A percentile compares a stretch with the other conserved stretches of the same genome.
Conservation (phyloP, 2,888 invertebrate species). For the Leistus spinibarbis region DNA sequence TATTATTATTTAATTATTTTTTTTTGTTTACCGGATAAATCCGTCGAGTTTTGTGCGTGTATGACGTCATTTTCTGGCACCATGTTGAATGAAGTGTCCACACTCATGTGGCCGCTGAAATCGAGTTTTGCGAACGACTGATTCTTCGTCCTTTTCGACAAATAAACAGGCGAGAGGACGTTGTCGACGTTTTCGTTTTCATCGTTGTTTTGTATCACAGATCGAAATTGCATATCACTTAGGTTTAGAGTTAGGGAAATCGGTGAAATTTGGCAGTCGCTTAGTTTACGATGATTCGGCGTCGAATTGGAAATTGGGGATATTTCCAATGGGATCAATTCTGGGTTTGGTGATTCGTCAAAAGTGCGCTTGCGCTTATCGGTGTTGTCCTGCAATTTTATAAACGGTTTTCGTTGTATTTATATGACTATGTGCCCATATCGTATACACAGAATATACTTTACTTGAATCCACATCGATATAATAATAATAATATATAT, state of each 20-base stretch:
- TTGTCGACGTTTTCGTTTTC: neutral
- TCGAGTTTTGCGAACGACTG: slow-evolving; percentile 62
- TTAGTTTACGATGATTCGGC: slow-evolving; percentile 4
- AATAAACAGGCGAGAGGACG: slow-evolving; percentile 42
- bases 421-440: no score
- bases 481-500: no score
- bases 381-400: slow-evolving; percentile 7
- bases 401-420: no score
- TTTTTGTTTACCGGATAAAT: slow-evolving; percentile 43
- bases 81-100: slow-evolving; percentile 59
- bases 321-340: slow-evolving; percentile 14
- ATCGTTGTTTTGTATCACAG: no score
- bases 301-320: slow-evolving; percentile 18
- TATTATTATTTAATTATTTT: neutral
- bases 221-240: neutral
- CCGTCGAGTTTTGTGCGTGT: slow-evolving; percentile 43
- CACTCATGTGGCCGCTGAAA: slow-evolving; percentile 63
- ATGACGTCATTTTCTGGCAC: slow-evolving; percentile 53
- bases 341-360: slow-evolving; percentile 1
- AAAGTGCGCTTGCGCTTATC: slow-evolving; percentile 19
- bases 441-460: no score
- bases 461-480: no score
- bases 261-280: slow-evolving; percentile 16
- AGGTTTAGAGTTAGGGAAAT: slow-evolving; percentile 9
- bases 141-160: slow-evolving; percentile 43